These are phyloP conservation scores for Sterrhoptilus dennistouni DNA, from an alignment of 2,113 vertebrate genomes.

Conservation along the genomic window DNA sequence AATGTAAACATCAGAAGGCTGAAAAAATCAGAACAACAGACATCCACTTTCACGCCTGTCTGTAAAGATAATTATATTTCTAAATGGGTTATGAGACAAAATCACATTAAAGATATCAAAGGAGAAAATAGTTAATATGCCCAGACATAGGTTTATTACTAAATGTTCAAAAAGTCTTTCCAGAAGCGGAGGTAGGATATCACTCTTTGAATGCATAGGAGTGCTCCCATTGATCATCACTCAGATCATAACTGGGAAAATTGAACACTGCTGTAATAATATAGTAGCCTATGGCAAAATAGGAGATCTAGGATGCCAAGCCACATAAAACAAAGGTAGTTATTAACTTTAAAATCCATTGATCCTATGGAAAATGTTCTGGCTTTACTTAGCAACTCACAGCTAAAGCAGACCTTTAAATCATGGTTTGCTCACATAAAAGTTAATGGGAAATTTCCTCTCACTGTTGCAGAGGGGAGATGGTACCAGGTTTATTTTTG, in stretches of 20 bases:
- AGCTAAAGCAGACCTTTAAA: not conserved
- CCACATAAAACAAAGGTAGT: not conserved
- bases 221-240: not conserved
- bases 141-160: not conserved
- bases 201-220: not conserved
- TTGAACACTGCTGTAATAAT: not conserved
- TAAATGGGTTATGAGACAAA: not conserved
- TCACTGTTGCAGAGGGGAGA: not conserved
- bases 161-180: not conserved
- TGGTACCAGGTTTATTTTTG: not conserved
- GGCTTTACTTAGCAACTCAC: not conserved
- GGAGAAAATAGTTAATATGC: not conserved
- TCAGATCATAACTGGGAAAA: not conserved
- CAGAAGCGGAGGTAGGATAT: not conserved
- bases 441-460: not conserved
- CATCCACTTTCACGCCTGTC: not conserved
- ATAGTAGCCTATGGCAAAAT: not conserved
- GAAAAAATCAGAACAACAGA: not conserved
- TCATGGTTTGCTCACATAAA: not conserved
- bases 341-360: not conserved
- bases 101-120: not conserved
- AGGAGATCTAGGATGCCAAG: not conserved
- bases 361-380: not conserved
- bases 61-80: not conserved
- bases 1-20: no score